Evolutionary conservation across 2,888 invertebrate species (phyloP).

Genomic region (Glomeris marginata): DNA sequence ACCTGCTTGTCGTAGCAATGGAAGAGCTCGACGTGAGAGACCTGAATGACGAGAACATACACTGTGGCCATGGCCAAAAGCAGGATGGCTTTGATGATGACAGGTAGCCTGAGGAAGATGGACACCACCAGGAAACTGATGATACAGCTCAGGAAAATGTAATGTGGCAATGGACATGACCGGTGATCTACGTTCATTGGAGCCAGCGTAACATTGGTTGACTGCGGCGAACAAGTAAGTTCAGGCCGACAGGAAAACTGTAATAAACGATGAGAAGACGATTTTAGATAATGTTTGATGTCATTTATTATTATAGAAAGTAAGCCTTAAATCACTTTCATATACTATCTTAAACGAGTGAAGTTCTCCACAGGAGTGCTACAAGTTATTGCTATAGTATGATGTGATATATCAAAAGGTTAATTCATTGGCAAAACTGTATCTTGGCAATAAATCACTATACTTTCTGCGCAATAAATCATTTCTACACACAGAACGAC

Average conservation of each 20-base stretch:
- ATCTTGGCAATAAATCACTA: no score
- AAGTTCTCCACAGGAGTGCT: no score
- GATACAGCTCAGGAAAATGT: conserved; percentile 69
- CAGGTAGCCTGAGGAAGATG: conserved; percentile 66
- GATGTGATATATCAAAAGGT: no score
- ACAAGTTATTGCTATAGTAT: no score
- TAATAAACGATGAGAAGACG: not conserved
- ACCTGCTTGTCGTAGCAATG: conserved; percentile 64
- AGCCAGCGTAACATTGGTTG: conserved; percentile 11
- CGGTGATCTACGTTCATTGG: conserved; percentile 43
- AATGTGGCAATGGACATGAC: conserved; percentile 69
- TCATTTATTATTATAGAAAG: no score
- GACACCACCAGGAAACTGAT: conserved; percentile 71
- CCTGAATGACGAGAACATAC: conserved; percentile 62
- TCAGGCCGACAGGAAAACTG: conserved; percentile 49
- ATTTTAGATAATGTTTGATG: no score
- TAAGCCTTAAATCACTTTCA: no score
- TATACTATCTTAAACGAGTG: no score
- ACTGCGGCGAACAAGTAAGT: conserved; percentile 24
- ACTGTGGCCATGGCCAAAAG: conserved; percentile 62
- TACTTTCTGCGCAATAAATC: no score
- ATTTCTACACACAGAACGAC: no score
- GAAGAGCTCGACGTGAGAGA: conserved; percentile 64
- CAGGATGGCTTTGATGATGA: conserved; percentile 62
- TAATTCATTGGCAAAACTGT: no score